phyloP scores from a whole-genome alignment of 1,140 invertebrate species.

The Drosophila chauvacae region DNA sequence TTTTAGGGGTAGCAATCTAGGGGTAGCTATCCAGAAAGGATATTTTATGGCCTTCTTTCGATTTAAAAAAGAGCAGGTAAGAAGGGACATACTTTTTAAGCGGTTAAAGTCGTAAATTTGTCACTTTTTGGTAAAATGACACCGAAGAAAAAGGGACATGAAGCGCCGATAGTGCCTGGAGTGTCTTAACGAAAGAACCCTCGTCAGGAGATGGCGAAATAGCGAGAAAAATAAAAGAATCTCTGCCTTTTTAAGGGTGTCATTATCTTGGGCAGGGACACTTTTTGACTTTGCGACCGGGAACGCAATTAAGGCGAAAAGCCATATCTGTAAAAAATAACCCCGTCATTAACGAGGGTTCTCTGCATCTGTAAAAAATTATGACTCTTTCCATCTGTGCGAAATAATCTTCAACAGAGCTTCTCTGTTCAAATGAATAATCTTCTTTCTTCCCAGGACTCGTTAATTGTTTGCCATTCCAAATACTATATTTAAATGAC shows the following conservation, averaged over 20 bases:
- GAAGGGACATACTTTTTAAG: background rate
- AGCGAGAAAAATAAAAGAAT: background rate
- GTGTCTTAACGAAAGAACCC: background rate
- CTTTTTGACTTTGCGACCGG: background rate
- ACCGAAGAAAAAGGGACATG: background rate
- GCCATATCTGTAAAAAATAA: background rate
- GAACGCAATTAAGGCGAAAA: background rate
- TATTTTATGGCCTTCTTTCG: background rate
- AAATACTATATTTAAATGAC: background rate
- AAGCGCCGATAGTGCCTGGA: background rate
- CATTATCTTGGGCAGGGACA: background rate
- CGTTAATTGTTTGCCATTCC: background rate
- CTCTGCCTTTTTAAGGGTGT: background rate
- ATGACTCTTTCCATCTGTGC: background rate
- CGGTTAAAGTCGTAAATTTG: background rate
- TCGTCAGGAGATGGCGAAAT: background rate
- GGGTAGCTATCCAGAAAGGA: background rate
- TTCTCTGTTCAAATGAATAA: background rate
- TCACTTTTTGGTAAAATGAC: background rate
- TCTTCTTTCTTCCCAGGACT: background rate
- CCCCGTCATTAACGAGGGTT: background rate
- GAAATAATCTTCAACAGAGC: background rate
- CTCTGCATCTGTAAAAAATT: background rate
- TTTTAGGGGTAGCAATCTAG: background rate
- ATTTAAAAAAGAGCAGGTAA: background rate